Percentiles rank a stretch among this genome's conserved stretches.
These are phyloP conservation scores for Galerucella pusilla DNA, from an alignment of 2,888 invertebrate genomes.

Conservation along the genomic window DNA sequence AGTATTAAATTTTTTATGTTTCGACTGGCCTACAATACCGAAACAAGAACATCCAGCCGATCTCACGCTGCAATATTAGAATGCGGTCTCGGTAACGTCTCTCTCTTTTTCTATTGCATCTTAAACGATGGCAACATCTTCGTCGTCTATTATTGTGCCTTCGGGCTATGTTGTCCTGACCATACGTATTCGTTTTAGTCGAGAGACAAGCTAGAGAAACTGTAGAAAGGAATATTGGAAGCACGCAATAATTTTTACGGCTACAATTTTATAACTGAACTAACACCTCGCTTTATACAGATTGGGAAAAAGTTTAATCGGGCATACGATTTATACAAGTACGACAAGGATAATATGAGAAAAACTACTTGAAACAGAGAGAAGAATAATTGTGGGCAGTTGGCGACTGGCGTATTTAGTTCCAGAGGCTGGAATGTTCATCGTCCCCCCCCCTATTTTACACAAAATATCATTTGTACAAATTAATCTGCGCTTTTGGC, in stretches of 20 bases:
- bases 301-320: too few species aligned
- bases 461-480: too few species aligned
- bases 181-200: background rate
- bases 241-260: background rate
- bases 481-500: too few species aligned
- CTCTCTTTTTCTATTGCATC: background rate
- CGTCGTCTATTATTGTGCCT: conserved; percentile 4
- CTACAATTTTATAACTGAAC: background rate
- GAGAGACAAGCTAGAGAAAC: background rate
- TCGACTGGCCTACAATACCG: conserved; percentile 1
- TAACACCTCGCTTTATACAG: too few species aligned
- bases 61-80: conserved; percentile 1
- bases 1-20: background rate
- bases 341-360: too few species aligned
- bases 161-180: conserved; percentile 5
- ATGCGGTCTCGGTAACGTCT: conserved; percentile 1
- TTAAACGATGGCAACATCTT: background rate
- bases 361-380: too few species aligned
- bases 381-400: too few species aligned
- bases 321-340: too few species aligned
- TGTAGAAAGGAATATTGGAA: background rate
- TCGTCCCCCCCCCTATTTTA: too few species aligned
- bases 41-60: conserved; percentile 4
- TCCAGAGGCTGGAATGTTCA: too few species aligned
- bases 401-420: too few species aligned